These are phyloP conservation scores for Oncorhynchus tshawytscha DNA, from an alignment of 2,113 vertebrate species.

Conservation along the genomic window DNA sequence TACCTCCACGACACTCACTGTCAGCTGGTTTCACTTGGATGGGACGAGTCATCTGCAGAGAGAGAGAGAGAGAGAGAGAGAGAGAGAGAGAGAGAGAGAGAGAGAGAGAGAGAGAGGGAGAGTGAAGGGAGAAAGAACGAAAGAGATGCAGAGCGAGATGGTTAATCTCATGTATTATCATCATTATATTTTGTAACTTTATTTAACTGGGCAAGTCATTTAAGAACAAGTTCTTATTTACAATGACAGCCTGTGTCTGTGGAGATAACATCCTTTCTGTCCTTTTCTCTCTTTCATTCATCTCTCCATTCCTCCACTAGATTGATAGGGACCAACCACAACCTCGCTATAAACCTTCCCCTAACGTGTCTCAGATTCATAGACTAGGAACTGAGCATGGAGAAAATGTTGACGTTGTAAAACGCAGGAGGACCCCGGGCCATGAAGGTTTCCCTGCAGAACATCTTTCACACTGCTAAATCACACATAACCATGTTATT, in stretches of 20 bases:
- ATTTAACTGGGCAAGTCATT: too few species aligned
- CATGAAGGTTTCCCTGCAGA: too few species aligned
- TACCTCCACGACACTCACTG: slow-evolving; percentile 93
- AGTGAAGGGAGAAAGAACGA: not conserved
- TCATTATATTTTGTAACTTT: too few species aligned
- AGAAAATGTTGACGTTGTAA: too few species aligned
- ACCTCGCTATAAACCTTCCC: too few species aligned
- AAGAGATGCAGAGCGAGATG: not conserved
- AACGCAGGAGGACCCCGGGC: too few species aligned
- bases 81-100: not conserved
- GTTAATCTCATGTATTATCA: not conserved
- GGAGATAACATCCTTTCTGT: slow-evolving; percentile 8
- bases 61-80: slow-evolving; percentile 24
- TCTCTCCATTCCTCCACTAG: not conserved
- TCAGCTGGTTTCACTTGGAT: slow-evolving; percentile 92
- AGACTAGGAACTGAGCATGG: too few species aligned
- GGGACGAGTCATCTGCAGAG: slow-evolving; percentile 84
- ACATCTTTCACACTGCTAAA: too few species aligned
- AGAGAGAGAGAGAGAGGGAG: not conserved
- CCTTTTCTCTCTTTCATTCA: slow-evolving; percentile 9
- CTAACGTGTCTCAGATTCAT: too few species aligned
- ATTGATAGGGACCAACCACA: too few species aligned
- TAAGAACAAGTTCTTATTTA: not conserved
- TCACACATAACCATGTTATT: too few species aligned
- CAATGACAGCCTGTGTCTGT: not conserved